Conservation (phyloP, 2,797 vertebrate species). For the Cossypha dichroa region DNA sequence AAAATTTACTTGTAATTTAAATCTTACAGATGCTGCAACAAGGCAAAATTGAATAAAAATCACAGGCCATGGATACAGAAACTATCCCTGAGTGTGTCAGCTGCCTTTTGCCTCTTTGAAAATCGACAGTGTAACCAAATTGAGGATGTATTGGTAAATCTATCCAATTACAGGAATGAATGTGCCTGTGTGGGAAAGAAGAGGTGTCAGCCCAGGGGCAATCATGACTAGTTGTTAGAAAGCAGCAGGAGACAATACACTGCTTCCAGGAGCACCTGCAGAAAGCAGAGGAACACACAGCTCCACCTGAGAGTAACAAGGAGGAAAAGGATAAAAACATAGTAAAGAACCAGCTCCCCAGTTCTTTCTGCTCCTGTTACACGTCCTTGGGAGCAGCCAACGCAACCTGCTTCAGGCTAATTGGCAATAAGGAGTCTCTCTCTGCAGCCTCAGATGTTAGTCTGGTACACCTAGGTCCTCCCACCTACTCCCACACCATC, state of each 20-base stretch:
- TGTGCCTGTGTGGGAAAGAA: background rate
- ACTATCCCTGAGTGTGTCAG: background rate
- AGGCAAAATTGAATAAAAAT: background rate
- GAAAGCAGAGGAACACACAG: background rate
- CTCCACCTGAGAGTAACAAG: background rate
- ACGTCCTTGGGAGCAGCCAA: accelerated
- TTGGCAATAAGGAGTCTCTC: background rate
- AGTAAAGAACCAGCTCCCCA: background rate
- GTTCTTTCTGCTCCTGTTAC: background rate
- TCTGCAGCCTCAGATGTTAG: background rate
- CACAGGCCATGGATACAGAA: background rate
- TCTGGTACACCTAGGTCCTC: background rate
- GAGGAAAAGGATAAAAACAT: background rate
- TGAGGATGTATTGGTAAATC: background rate
- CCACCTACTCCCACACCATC: background rate
- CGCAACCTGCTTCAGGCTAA: background rate
- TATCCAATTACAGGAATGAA: background rate
- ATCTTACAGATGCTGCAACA: background rate
- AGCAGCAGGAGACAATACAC: background rate
- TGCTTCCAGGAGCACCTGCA: background rate
- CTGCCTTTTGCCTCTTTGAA: background rate
- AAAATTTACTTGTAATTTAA: background rate
- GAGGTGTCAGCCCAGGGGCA: background rate
- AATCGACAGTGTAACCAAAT: background rate
- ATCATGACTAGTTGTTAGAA: background rate